phyloP scores from a whole-genome alignment of 2,888 invertebrate species.

The Dasypolia templi region DNA sequence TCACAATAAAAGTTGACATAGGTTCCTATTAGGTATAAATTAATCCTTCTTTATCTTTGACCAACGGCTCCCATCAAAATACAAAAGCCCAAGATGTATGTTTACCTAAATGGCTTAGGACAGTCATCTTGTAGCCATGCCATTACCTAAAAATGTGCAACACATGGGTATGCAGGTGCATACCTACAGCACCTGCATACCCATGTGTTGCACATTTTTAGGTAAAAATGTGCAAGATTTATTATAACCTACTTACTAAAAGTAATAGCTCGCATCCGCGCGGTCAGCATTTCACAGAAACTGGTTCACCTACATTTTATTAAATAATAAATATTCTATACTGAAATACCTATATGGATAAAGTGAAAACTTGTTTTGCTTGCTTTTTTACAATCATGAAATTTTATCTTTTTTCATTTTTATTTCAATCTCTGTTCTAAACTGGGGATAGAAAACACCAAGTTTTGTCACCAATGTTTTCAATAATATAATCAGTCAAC shows the following conservation, averaged over 20 bases:
- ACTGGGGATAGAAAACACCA: not conserved
- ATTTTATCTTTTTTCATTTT: not conserved
- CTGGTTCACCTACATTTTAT: conserved; percentile 33
- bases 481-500: not conserved
- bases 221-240: conserved; percentile 32
- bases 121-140: too few species aligned
- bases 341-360: conserved; percentile 6
- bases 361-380: conserved; percentile 12
- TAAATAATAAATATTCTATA: conserved; percentile 26
- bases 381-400: conserved; percentile 6
- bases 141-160: too few species aligned
- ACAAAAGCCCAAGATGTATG: not conserved
- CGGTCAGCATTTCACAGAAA: conserved; percentile 27
- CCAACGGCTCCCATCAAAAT: not conserved
- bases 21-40: not conserved
- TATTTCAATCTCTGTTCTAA: not conserved
- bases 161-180: too few species aligned
- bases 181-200: not conserved
- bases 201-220: not conserved
- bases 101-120: not conserved
- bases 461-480: too few species aligned
- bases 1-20: not conserved
- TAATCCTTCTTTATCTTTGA: not conserved
- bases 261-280: conserved; percentile 21
- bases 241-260: conserved; percentile 19